Base-by-base conservation (phyloP, 2,888 invertebrate species). In the Sialis fuliginosa region DNA sequence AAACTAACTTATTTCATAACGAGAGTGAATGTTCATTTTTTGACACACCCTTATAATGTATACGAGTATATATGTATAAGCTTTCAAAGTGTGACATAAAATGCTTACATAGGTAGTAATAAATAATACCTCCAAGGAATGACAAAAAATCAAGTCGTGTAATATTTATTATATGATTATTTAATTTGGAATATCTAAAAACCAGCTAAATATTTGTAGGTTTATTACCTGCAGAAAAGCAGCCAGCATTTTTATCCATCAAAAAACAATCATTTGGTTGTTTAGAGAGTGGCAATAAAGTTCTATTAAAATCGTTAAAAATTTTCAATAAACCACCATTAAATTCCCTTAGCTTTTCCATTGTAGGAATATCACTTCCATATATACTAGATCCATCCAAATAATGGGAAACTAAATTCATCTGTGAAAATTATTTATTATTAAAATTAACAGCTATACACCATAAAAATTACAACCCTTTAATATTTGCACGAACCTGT, bases 341-440 rank as follows among this genome's bases (percentile, higher is more conserved):
- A 42, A 77, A 73, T 33, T 69, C 72, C 43, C 83, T 65, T 10
- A 87, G 58, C 2, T 70, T 62, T 0, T 65, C 59, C 5, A 75
- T 64, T 48, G 76, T 73, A 44, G 74, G 71, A 1, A 66, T 58
- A 34, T 72, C 74, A 6, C 78, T 81, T 0, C 87, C 86, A 56
- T 87, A 88, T 1, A 86, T 68, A 5, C 77, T 73, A 0, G 87
- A 87, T 1, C 77, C 76, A 57, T 88, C 88, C 4, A 79, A 59
- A 53, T 70, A 82, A 53, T 84, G 83, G 0, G 83, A 77, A 1
- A 81, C 77, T 52, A 84, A 80, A 58, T 81, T 81, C 78, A 82
- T 78, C 77, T 82, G 60, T 33, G 58, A 54, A 34, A 45, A 50
- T 40, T 39, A 50, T 44, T 42, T 7, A 42, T 32, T 22, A 45